phyloP scores from a whole-genome alignment of 2,113 vertebrate genomes.

The Solenodon paradoxus region DNA sequence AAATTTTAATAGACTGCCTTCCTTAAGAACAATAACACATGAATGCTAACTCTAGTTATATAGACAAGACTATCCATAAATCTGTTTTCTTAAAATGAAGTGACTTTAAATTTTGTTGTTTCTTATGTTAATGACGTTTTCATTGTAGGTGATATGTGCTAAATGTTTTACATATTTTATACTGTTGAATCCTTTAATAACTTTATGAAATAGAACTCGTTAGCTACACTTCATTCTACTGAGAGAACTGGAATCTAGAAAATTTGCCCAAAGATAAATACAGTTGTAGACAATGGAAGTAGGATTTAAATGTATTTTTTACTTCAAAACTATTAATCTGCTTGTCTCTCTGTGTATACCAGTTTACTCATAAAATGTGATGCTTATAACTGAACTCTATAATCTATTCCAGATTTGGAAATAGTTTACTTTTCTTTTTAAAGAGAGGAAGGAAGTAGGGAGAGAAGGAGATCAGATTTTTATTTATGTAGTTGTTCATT shows the following conservation, averaged over 20 bases:
- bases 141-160: background rate
- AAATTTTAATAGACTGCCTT: background rate
- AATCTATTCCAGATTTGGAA: conserved; percentile 18
- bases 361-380: conserved; percentile 2
- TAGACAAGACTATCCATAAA: background rate
- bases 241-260: background rate
- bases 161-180: background rate
- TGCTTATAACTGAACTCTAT: background rate
- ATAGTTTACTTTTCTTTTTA: too few species aligned
- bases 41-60: background rate
- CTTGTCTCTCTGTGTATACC: background rate
- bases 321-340: background rate
- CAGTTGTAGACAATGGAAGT: background rate
- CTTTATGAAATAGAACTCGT: background rate
- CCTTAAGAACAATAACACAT: too few species aligned
- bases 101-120: conserved; percentile 2
- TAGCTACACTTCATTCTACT: background rate
- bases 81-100: background rate
- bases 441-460: too few species aligned
- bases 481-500: too few species aligned
- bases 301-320: background rate
- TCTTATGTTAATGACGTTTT: background rate
- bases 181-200: background rate
- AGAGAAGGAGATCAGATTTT: too few species aligned
- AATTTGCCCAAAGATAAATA: background rate